Base-by-base conservation (phyloP, 1,140 invertebrate species). In the Drosophila insularis region DNA sequence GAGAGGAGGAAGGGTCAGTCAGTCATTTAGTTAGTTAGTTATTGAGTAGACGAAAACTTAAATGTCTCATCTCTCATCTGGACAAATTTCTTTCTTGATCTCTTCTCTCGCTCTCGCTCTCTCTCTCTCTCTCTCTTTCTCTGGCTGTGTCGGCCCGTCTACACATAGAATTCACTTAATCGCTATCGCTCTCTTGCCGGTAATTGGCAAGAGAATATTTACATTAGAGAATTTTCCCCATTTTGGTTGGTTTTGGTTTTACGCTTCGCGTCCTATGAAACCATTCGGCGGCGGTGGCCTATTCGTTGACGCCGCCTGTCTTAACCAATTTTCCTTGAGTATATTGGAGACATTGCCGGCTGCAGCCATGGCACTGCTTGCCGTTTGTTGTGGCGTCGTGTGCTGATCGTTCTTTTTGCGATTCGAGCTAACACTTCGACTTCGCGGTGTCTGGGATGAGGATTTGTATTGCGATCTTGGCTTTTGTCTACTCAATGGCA, bases 231-330 rank as follows among this genome's bases (percentile, higher is more conserved):
- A 70, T 8, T 61, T 54, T 10, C n/a, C 13, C 11, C 17, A 10
- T 31, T 68, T 63, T 4, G 40, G 31, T 37, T 37, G 40, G 54
- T 40, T 10, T 40, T 10, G 7, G 10, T 5, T 61, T 74, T 86
- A 90, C 71, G 82, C 78, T 64, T 91, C 90, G 61, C 87, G 79
- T 21, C 90, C 90, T n/a, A 91, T 90, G 70, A 91, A 91, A 66
- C 90, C 90, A 61, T 91, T 91, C 4, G 89, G 89, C 7, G 90
- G 90, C 31, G 87, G 90, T 14, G 78, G 81, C 43, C 79, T 67
- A 37, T 78, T 43, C 54, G 74, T 46, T 32, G 23, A 58, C 14
- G 63, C 70, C 23, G 68, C 23, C 63, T 87, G 76, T 14, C 76
- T 62, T 40, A 91, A 64, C 90, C 90, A 91, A 68, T 86, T 90